Conservation (phyloP, 2,797 vertebrate species). For the Falco novaeseelandiae region DNA sequence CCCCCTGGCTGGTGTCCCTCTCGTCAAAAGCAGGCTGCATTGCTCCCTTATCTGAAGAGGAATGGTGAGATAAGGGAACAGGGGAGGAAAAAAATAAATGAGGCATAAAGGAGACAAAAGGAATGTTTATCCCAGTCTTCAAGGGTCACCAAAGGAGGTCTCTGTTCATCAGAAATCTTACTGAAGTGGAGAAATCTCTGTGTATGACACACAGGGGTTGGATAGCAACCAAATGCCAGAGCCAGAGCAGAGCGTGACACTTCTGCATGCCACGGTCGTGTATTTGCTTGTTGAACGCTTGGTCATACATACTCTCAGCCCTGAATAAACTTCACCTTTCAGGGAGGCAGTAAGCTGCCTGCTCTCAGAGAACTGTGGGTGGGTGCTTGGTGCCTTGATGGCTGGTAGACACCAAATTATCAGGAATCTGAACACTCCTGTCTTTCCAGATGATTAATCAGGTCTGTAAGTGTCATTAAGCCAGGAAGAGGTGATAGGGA, state of each 20-base stretch:
- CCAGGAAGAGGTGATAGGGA: background rate
- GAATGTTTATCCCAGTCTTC: background rate
- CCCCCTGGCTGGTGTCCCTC: conserved; percentile 4
- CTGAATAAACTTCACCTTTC: background rate
- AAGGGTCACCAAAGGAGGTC: conserved; percentile 15
- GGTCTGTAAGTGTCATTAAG: background rate
- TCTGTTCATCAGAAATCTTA: background rate
- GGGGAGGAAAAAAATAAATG: background rate
- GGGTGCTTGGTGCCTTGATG: background rate
- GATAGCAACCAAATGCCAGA: background rate
- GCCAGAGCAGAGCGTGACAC: background rate
- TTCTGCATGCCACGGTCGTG: background rate
- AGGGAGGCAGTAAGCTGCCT: background rate
- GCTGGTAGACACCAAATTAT: background rate
- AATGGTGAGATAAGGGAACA: conserved; percentile 12
- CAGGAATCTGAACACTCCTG: conserved; percentile 33
- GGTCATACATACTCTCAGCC: background rate
- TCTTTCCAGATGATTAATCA: background rate
- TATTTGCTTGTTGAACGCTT: background rate
- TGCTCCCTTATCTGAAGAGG: conserved; percentile 48
- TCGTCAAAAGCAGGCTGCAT: background rate
- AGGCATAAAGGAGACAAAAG: conserved; percentile 23
- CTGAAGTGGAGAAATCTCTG: background rate
- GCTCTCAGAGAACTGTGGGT: background rate
- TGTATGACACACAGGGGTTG: fast-evolving